These are phyloP conservation scores for Magallana ariakensis DNA, from an alignment of 1,140 invertebrate genomes.

Conservation along the genomic window DNA sequence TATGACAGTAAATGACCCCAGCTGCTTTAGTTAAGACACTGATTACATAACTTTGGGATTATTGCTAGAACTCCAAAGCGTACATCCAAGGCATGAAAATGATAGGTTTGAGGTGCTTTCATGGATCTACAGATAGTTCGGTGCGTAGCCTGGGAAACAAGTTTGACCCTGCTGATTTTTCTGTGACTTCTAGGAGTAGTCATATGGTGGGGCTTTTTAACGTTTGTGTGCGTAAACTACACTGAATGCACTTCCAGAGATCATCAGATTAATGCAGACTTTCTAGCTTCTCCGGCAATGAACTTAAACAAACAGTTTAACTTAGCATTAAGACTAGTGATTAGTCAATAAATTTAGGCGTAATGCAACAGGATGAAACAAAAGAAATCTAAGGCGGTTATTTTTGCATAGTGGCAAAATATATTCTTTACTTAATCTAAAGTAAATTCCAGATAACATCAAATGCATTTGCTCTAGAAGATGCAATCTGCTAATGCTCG, in stretches of 20 bases:
- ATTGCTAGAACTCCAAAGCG: background rate
- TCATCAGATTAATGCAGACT: background rate
- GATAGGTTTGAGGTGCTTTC: background rate
- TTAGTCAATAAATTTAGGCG: slow-evolving; percentile 7
- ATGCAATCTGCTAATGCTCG: slow-evolving; percentile 16
- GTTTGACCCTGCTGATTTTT: background rate
- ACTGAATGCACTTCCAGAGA: background rate
- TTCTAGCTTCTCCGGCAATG: background rate
- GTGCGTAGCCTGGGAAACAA: background rate
- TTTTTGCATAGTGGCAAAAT: background rate
- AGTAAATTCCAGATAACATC: slow-evolving; percentile 32
- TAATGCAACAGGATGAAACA: slow-evolving; percentile 9
- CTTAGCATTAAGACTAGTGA: background rate
- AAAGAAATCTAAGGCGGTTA: background rate
- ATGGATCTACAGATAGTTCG: background rate
- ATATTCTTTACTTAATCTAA: slow-evolving; percentile 5
- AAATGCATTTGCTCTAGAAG: slow-evolving; percentile 23
- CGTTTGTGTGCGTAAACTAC: background rate
- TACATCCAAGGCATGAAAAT: background rate
- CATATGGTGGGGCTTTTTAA: slow-evolving; percentile 1
- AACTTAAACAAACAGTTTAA: slow-evolving; percentile 29
- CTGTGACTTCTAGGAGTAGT: background rate
- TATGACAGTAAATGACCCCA: background rate
- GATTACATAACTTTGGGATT: slow-evolving; percentile 5
- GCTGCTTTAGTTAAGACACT: background rate